Evolutionary conservation across 2,888 invertebrate genomes (phyloP).

Genomic region (Nomada ferruginata): DNA sequence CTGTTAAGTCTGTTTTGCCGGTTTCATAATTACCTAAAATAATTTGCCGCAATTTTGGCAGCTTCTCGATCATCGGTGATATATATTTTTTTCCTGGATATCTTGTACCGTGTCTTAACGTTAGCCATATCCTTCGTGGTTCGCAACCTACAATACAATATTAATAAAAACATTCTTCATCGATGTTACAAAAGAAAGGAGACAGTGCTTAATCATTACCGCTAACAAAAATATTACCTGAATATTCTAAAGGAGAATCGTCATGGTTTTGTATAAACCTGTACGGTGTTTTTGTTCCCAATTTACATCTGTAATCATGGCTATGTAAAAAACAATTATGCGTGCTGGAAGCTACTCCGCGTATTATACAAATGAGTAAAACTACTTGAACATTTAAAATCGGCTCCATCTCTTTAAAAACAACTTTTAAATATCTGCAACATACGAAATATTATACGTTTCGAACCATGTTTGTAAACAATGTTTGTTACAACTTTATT

Average conservation of each 20-base stretch:
- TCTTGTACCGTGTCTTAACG: slow-evolving; percentile 92
- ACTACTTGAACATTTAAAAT: slow-evolving; percentile 7
- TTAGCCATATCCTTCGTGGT: slow-evolving; percentile 90
- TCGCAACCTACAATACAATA: slow-evolving; percentile 85
- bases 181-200: neutral
- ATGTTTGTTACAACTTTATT: too few relatives aligned
- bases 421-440: neutral
- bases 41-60: slow-evolving; percentile 86
- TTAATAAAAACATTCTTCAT: neutral
- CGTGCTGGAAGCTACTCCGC: slow-evolving; percentile 6
- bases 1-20: slow-evolving; percentile 84
- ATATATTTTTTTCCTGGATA: slow-evolving; percentile 88
- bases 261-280: slow-evolving; percentile 88
- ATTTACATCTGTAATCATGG: slow-evolving; percentile 82
- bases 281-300: slow-evolving; percentile 91
- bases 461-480: too few relatives aligned
- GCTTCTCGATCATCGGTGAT: slow-evolving; percentile 84
- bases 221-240: slow-evolving; percentile 82
- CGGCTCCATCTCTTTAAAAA: slow-evolving; percentile 36
- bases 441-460: neutral
- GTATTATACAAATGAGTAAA: slow-evolving; percentile 36
- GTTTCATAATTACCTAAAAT: slow-evolving; percentile 85
- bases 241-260: slow-evolving; percentile 86
- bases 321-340: slow-evolving; percentile 41
- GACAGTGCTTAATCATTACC: neutral